phyloP scores from a whole-genome alignment of 2,113 vertebrate species.

The Entomyzon cyanotis region DNA sequence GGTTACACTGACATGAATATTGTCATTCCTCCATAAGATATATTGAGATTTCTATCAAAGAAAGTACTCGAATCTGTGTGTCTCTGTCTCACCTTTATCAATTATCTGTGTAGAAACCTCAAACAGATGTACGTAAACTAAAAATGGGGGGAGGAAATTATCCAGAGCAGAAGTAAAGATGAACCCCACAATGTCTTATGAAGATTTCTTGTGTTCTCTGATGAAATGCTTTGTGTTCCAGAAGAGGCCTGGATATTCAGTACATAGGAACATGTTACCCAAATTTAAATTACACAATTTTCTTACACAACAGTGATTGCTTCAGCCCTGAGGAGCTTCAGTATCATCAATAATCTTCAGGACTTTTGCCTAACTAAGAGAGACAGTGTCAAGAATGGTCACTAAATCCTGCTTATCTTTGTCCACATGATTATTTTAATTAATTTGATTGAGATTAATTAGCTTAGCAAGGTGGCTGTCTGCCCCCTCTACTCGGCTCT shows the following conservation, averaged over 20 bases:
- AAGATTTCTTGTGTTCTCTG: neutral
- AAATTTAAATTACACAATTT: neutral
- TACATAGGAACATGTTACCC: neutral
- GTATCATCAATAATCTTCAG: slow-evolving; percentile 31
- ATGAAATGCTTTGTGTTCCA: neutral
- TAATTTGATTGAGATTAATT: slow-evolving; percentile 54
- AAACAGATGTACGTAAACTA: neutral
- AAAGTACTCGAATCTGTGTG: neutral
- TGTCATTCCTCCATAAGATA: neutral
- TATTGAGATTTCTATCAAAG: neutral
- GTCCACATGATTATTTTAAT: slow-evolving; percentile 46
- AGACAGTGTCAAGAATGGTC: slow-evolving; percentile 43
- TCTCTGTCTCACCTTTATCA: neutral
- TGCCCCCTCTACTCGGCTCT: neutral
- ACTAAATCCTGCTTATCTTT: slow-evolving; percentile 39
- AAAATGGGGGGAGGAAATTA: rapidly evolving
- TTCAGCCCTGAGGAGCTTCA: neutral
- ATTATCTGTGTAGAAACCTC: neutral
- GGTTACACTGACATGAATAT: neutral
- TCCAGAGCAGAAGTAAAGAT: neutral
- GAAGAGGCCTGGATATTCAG: neutral
- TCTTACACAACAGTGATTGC: neutral
- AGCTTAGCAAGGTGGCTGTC: neutral
- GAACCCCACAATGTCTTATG: neutral
- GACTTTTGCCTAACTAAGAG: slow-evolving; percentile 10